These are phyloP conservation scores for Oscheius sp. DNA, from an alignment of 2,888 invertebrate genomes.

Conservation along the genomic window DNA sequence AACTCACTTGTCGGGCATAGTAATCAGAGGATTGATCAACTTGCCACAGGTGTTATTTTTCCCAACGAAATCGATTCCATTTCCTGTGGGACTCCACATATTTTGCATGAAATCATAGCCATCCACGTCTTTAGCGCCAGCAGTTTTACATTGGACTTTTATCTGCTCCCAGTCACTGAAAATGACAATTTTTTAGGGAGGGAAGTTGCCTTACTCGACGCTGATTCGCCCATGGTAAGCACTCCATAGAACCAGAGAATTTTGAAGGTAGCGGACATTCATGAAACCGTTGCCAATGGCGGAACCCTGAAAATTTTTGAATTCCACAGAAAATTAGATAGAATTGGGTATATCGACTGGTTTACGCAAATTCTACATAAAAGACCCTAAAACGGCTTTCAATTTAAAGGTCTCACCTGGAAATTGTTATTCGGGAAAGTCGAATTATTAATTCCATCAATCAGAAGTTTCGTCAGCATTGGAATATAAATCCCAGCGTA, in stretches of 20 bases:
- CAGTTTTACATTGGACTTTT: conserved; percentile 43
- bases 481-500: conserved; percentile 76
- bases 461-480: conserved; percentile 73
- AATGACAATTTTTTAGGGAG: conserved; percentile 4
- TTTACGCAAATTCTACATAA: too few relatives aligned
- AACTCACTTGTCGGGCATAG: conserved; percentile 40
- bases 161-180: conserved; percentile 58
- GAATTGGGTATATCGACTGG: too few relatives aligned
- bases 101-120: conserved; percentile 57
- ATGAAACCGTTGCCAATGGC: conserved; percentile 73
- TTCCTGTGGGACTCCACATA: conserved; percentile 11
- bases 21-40: conserved; percentile 51
- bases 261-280: conserved; percentile 62
- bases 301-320: conserved; percentile 57
- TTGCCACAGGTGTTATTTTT: conserved; percentile 53
- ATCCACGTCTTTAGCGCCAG: conserved; percentile 50
- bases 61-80: conserved; percentile 52
- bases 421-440: conserved; percentile 63
- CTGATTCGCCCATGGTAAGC: conserved; percentile 69
- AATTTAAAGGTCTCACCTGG: conserved; percentile 49
- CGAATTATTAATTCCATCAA: conserved; percentile 61
- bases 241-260: conserved; percentile 66
- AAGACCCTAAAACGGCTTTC: too few relatives aligned
- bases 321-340: background rate
- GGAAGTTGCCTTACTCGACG: conserved; percentile 47